These are phyloP conservation scores for Chironomus striatipennis DNA, from an alignment of 1,140 invertebrate genomes.

Conservation along the genomic window DNA sequence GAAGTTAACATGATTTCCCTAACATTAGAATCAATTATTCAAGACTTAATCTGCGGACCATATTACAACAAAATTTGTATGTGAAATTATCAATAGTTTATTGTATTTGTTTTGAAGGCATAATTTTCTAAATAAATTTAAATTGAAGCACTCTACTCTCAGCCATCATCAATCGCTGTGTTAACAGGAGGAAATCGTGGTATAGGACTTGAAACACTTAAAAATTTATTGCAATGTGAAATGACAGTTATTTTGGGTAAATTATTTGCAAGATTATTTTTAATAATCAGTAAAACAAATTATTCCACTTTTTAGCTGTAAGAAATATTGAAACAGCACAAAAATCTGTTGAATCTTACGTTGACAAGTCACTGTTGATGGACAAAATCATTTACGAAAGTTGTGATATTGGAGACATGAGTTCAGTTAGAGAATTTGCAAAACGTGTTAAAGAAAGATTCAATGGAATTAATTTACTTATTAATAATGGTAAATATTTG, in stretches of 20 bases:
- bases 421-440: conserved; percentile 69
- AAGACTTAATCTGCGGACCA: not conserved
- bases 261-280: not conserved
- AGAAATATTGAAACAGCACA: conserved; percentile 53
- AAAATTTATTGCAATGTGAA: conserved; percentile 66
- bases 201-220: conserved; percentile 73
- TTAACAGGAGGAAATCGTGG: conserved; percentile 82
- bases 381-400: conserved; percentile 37
- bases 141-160: conserved; percentile 29
- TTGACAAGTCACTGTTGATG: conserved; percentile 32
- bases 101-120: not conserved
- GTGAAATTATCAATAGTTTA: not conserved
- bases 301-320: conserved; percentile 45
- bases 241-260: conserved; percentile 77
- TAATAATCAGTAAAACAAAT: not conserved
- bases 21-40: not conserved
- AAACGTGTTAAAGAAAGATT: conserved; percentile 53
- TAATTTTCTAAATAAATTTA: not conserved
- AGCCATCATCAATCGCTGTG: conserved; percentile 62
- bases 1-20: not conserved
- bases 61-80: not conserved
- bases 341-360: conserved; percentile 42
- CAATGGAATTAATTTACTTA: conserved; percentile 58
- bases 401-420: conserved; percentile 48
- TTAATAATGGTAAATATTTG: conserved; percentile 64